phyloP scores from a whole-genome alignment of 2,888 invertebrate genomes.

The Thymelicus acteon region DNA sequence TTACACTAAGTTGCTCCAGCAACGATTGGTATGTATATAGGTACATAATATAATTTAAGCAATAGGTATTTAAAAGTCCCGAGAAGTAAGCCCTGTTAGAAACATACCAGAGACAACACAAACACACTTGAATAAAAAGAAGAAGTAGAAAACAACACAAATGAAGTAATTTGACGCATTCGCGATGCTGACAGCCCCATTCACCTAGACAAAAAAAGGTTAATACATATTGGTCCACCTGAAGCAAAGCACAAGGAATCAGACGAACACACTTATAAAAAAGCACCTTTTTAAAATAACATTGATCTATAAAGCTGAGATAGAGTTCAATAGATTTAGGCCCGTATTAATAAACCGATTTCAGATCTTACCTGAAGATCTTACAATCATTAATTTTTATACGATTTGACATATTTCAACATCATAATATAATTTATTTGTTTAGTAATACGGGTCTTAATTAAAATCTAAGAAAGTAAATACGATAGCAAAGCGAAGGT shows the following conservation, averaged over 20 bases:
- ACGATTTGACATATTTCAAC: too few species aligned
- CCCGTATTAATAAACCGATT: too few species aligned
- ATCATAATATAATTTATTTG: too few species aligned
- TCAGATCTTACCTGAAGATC: too few species aligned
- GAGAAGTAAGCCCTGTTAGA: slow-evolving; percentile 18
- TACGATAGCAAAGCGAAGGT: background rate
- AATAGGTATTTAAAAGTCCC: slow-evolving; percentile 12
- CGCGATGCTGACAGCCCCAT: slow-evolving; percentile 24
- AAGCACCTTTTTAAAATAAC: too few species aligned
- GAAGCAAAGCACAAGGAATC: slow-evolving; percentile 7
- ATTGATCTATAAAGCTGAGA: too few species aligned
- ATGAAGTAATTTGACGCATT: slow-evolving; percentile 27
- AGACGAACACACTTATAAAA: background rate
- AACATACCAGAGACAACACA: slow-evolving; percentile 22
- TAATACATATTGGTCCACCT: slow-evolving; percentile 33
- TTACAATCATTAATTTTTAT: too few species aligned
- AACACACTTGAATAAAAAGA: slow-evolving; percentile 27
- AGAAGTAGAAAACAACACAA: slow-evolving; percentile 31
- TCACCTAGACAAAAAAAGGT: slow-evolving; percentile 37
- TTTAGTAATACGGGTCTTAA: background rate
- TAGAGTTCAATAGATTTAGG: background rate
- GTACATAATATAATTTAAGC: background rate
- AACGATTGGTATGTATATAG: background rate
- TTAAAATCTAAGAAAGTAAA: background rate
- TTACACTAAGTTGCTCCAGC: too few species aligned